Conservation (phyloP, 2,888 invertebrate genomes). For the Pollenia angustigena region DNA sequence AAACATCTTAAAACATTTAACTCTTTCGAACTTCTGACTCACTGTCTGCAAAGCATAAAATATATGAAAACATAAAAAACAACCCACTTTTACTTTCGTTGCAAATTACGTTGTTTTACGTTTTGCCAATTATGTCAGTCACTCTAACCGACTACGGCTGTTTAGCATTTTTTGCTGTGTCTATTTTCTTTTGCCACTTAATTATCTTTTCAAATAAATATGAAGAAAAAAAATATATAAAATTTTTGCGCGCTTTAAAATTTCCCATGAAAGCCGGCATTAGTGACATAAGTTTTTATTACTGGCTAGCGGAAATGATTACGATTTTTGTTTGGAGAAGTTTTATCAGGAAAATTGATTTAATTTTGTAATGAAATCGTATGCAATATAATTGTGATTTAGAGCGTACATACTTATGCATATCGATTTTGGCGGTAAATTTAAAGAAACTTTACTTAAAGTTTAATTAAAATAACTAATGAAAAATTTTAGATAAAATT, state of each 20-base stretch:
- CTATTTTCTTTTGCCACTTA: slow-evolving; percentile 55
- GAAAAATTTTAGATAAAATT: too few relatives aligned
- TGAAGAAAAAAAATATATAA: slow-evolving; percentile 12
- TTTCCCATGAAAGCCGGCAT: slow-evolving; percentile 57
- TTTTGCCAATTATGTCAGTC: slow-evolving; percentile 68
- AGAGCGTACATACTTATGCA: too few relatives aligned
- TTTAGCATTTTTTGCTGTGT: slow-evolving; percentile 32
- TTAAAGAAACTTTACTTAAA: too few relatives aligned
- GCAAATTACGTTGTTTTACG: slow-evolving; percentile 62
- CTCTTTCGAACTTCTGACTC: slow-evolving; percentile 3
- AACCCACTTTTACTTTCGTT: slow-evolving; percentile 77
- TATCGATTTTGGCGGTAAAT: too few relatives aligned
- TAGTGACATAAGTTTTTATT: slow-evolving; percentile 58
- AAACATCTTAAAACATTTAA: neutral
- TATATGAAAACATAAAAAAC: slow-evolving; percentile 25
- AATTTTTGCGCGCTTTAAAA: slow-evolving; percentile 55
- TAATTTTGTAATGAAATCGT: neutral
- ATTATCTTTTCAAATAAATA: slow-evolving; percentile 5
- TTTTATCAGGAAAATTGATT: slow-evolving; percentile 27
- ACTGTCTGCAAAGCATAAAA: slow-evolving; percentile 47
- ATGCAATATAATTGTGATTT: neutral
- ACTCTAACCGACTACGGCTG: slow-evolving; percentile 13
- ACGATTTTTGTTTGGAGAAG: slow-evolving; percentile 11
- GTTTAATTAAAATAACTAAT: too few relatives aligned
- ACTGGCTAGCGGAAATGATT: slow-evolving; percentile 57